Percentiles rank a stretch among this genome's conserved stretches.
phyloP scores from a whole-genome alignment of 2,888 invertebrate genomes.

The Ceriagrion tenellum region DNA sequence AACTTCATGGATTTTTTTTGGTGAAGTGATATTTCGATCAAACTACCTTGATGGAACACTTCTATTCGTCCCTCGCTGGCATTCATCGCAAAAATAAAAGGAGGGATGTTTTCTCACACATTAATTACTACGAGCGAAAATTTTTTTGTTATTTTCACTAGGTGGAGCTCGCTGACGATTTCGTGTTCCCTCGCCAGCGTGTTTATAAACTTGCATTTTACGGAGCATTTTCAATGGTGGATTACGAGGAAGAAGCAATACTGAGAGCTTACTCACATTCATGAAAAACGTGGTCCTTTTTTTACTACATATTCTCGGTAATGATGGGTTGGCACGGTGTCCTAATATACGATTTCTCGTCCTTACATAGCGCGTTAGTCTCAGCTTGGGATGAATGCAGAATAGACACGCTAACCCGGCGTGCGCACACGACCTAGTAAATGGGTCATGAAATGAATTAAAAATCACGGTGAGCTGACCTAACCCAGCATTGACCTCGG shows the following conservation, averaged over 20 bases:
- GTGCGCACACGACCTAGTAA: neutral
- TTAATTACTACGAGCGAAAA: no score
- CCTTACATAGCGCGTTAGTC: neutral
- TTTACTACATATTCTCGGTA: neutral
- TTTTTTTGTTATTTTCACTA: no score
- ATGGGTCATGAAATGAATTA: slow-evolving; percentile 9
- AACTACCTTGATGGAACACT: no score
- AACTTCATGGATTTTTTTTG: no score
- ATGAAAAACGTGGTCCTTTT: neutral
- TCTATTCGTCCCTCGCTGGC: no score
- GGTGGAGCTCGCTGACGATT: no score
- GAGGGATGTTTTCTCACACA: no score
- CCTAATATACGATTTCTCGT: neutral
- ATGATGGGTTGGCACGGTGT: neutral
- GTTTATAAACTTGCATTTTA: neutral
- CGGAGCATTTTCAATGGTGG: neutral
- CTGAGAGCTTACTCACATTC: neutral
- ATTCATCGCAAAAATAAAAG: no score
- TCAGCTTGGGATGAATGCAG: neutral
- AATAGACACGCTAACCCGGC: neutral
- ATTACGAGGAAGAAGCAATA: neutral
- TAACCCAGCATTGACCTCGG: slow-evolving; percentile 26
- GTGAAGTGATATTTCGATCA: no score
- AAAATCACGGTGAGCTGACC: slow-evolving; percentile 1
- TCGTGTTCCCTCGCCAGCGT: neutral